phyloP scores from a whole-genome alignment of 2,113 vertebrate genomes.

The Bubo blakistoni region DNA sequence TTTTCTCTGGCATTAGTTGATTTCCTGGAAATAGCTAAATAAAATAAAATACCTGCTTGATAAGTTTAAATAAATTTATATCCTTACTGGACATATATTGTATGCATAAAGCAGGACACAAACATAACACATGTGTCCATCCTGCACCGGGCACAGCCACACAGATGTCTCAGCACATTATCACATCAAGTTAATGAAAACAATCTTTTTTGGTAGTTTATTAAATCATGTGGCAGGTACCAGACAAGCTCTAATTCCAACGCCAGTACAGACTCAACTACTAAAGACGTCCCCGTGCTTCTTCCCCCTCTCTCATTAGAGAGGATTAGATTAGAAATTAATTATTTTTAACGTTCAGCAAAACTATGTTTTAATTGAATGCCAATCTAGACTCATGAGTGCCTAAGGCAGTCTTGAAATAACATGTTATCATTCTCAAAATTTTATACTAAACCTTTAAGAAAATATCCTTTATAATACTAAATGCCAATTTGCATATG shows the following conservation, averaged over 20 bases:
- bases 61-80: background rate
- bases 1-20: background rate
- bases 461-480: background rate
- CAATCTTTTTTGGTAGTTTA: background rate
- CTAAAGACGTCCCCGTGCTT: background rate
- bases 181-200: background rate
- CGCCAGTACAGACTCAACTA: background rate
- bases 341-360: background rate
- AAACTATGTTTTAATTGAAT: background rate
- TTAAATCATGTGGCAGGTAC: background rate
- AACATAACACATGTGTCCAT: background rate
- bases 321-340: background rate
- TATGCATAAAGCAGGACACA: background rate
- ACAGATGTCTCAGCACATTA: background rate
- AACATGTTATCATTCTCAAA: background rate
- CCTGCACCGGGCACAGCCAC: background rate
- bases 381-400: background rate
- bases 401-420: background rate
- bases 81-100: background rate
- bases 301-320: background rate
- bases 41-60: background rate
- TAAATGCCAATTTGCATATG: background rate
- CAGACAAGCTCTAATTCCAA: background rate
- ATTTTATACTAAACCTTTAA: background rate
- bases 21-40: background rate